Evolutionary conservation across 2,113 vertebrate species (phyloP).

Genomic region (Pterocles gutturalis): DNA sequence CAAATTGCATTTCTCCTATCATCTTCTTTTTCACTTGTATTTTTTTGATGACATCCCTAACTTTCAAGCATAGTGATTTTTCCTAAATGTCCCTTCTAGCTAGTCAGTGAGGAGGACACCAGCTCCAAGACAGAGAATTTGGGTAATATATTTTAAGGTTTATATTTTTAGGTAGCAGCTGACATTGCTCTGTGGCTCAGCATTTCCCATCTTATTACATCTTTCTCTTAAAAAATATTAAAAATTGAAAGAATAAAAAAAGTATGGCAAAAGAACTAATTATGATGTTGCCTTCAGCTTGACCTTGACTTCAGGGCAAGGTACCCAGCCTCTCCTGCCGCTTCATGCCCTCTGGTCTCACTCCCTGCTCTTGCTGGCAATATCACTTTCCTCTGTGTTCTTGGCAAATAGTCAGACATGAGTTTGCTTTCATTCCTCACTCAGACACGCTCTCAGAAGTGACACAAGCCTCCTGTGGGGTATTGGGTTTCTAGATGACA

Average conservation of each 20-base stretch:
- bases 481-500: constrained; percentile 3
- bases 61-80: neutral
- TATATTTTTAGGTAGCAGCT: neutral
- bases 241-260: neutral
- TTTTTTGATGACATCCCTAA: neutral
- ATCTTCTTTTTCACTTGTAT: neutral
- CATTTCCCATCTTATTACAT: neutral
- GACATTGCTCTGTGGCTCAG: neutral
- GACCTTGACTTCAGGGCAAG: neutral
- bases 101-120: neutral
- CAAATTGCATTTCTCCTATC: neutral
- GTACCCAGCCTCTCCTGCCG: neutral
- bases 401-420: constrained; percentile 2
- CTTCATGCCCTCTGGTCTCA: neutral
- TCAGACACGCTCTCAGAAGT: constrained; percentile 6
- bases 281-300: neutral
- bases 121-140: neutral
- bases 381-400: neutral
- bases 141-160: neutral
- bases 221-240: neutral
- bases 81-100: neutral
- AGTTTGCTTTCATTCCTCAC: neutral
- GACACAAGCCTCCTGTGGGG: neutral
- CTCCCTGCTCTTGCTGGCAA: neutral
- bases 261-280: neutral